phyloP scores from a whole-genome alignment of 2,888 invertebrate species.

The Pyralis farinalis region DNA sequence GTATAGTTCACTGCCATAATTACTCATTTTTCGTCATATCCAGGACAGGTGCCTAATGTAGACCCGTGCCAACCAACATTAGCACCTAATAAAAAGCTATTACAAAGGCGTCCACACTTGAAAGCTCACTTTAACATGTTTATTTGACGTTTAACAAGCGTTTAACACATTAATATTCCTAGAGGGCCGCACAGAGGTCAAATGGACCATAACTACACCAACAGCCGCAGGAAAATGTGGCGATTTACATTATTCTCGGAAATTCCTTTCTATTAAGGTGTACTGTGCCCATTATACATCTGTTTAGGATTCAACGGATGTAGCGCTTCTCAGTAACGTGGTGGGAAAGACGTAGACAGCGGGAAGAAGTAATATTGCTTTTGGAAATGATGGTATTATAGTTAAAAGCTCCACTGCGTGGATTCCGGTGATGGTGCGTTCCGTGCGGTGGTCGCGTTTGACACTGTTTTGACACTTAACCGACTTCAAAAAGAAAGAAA shows the following conservation, averaged over 20 bases:
- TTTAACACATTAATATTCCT: slow-evolving; percentile 5
- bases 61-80: no score
- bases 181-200: neutral
- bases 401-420: no score
- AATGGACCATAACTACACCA: slow-evolving; percentile 57
- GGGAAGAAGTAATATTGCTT: no score
- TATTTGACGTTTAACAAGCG: slow-evolving; percentile 28
- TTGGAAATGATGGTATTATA: no score
- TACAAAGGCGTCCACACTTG: neutral
- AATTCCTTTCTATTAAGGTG: slow-evolving; percentile 47
- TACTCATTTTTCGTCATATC: no score
- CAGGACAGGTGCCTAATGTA: no score
- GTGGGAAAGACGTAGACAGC: no score
- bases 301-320: slow-evolving; percentile 38
- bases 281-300: slow-evolving; percentile 46
- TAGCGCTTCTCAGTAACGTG: neutral
- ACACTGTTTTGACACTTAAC: no score
- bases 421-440: no score
- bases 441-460: no score
- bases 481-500: no score
- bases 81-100: neutral
- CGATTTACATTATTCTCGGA: slow-evolving; percentile 65
- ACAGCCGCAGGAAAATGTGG: slow-evolving; percentile 34
- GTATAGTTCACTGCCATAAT: no score
- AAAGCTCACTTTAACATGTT: slow-evolving; percentile 13